phyloP scores from a whole-genome alignment of 2,888 invertebrate genomes.

The Xestia xanthographa region DNA sequence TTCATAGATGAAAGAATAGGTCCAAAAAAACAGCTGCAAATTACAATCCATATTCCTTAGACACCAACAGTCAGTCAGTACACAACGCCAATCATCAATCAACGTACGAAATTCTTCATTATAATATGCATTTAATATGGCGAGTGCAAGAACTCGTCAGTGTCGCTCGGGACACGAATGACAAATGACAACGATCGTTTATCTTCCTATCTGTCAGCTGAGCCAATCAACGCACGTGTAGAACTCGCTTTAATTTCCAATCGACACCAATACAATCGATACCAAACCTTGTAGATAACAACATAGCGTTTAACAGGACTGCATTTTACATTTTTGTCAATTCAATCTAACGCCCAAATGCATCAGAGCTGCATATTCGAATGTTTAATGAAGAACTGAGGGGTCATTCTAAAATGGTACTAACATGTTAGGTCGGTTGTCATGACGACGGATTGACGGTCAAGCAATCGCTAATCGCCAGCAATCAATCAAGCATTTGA shows the following conservation, averaged over 20 bases:
- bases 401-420: conserved; percentile 72
- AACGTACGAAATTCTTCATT: conserved; percentile 83
- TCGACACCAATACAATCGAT: conserved; percentile 41
- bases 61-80: conserved; percentile 8
- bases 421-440: conserved; percentile 68
- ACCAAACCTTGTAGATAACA: conserved; percentile 50
- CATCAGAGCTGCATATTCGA: conserved; percentile 71
- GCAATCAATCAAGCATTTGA: conserved; percentile 82
- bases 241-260: conserved; percentile 72
- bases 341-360: conserved; percentile 69
- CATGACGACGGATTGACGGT: conserved; percentile 77
- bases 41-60: conserved; percentile 6
- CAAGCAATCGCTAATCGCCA: conserved; percentile 79
- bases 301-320: conserved; percentile 42
- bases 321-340: conserved; percentile 66
- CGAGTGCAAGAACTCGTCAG: conserved; percentile 82
- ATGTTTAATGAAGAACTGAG: conserved; percentile 58
- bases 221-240: conserved; percentile 88
- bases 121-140: conserved; percentile 87
- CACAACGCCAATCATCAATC: conserved; percentile 80
- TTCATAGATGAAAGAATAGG: neutral
- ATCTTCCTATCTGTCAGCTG: conserved; percentile 89
- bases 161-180: conserved; percentile 79
- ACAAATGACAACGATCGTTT: conserved; percentile 88
- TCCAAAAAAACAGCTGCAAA: neutral